Evolutionary conservation across 2,113 vertebrate species (phyloP).

Genomic region (Pseudorectes ferrugineus): DNA sequence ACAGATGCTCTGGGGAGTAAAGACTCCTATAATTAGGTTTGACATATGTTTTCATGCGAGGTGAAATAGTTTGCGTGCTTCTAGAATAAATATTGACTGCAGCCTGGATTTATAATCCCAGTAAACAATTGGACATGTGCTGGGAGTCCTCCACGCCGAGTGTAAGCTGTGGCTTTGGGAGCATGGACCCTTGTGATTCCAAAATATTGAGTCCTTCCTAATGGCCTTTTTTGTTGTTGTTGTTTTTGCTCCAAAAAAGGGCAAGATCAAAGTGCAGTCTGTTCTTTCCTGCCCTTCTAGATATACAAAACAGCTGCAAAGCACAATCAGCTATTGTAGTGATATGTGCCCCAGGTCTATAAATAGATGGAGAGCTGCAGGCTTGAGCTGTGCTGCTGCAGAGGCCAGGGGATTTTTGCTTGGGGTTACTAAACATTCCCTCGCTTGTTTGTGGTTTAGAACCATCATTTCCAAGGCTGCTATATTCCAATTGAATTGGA

Average conservation of each 20-base stretch:
- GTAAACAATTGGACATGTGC: conserved; percentile 30
- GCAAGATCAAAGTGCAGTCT: conserved; percentile 71
- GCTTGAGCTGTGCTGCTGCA: neutral
- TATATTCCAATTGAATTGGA: neutral
- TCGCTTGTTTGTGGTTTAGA: conserved; percentile 33
- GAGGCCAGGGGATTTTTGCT: conserved; percentile 63
- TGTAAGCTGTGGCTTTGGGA: conserved; percentile 40
- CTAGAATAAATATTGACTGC: conserved; percentile 53
- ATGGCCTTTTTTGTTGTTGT: conserved; percentile 58
- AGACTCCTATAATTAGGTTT: conserved; percentile 12
- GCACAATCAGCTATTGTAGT: conserved; percentile 70
- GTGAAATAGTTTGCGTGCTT: conserved; percentile 43
- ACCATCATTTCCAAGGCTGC: conserved; percentile 31
- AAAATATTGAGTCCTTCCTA: conserved; percentile 57
- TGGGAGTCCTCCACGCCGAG: neutral
- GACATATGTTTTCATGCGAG: conserved; percentile 28
- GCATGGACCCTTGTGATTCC: conserved; percentile 7
- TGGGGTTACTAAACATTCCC: conserved; percentile 43
- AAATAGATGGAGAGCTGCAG: conserved; percentile 58
- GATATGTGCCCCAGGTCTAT: conserved; percentile 52
- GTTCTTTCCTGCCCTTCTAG: conserved; percentile 62
- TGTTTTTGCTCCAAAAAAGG: conserved; percentile 70
- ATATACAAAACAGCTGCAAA: conserved; percentile 65
- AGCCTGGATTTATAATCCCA: neutral
- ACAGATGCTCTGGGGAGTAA: neutral